A percentile compares a stretch with the other conserved stretches of the same genome.
Evolutionary conservation across 2,797 vertebrate genomes (phyloP).

Genomic region (Holocentrus rufus): DNA sequence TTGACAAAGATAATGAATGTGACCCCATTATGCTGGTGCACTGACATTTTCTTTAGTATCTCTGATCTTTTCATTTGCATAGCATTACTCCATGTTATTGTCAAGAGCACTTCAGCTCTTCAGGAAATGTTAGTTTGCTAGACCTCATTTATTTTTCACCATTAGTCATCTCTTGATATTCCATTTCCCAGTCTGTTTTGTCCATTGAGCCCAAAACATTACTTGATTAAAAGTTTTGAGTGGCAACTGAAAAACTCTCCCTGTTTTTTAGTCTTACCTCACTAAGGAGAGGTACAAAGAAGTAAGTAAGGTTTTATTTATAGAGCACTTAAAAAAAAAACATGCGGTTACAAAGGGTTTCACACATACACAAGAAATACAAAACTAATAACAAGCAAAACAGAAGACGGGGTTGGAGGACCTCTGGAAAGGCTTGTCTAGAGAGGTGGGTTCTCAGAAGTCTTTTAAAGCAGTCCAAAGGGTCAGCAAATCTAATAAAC

Average conservation of each 20-base stretch:
- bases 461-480: too few species aligned
- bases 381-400: too few species aligned
- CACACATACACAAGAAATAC: too few species aligned
- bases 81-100: constrained; percentile 7
- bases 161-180: neutral
- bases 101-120: neutral
- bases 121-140: too few species aligned
- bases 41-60: neutral
- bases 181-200: neutral
- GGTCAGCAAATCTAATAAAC: too few species aligned
- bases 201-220: neutral
- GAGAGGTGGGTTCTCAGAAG: too few species aligned
- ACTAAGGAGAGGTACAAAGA: constrained; percentile 15
- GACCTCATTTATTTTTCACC: neutral
- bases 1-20: neutral
- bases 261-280: constrained; percentile 4
- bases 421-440: too few species aligned
- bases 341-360: too few species aligned
- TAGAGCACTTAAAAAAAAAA: too few species aligned
- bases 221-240: neutral
- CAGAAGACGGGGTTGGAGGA: too few species aligned
- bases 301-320: too few species aligned
- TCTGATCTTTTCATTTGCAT: neutral
- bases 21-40: constrained; percentile 8
- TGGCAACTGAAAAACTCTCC: neutral